Base-by-base conservation (phyloP, 1,140 invertebrate species). In the Bombyx mandarina region DNA sequence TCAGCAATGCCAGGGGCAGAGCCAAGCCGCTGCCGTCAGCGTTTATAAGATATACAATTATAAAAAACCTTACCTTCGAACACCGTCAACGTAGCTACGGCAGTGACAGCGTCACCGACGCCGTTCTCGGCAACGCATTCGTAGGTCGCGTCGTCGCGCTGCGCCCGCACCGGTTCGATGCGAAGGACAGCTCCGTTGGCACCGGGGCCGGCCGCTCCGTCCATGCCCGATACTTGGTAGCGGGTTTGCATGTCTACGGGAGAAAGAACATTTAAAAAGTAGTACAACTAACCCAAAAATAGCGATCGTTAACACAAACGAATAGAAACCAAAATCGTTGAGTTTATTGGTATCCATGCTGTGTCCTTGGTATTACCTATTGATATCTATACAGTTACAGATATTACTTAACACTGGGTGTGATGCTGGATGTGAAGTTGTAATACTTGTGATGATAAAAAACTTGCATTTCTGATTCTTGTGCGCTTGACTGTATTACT, bases 51-150 rank as follows among this genome's bases (percentile, higher is more conserved):
- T 47, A 47, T 47, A 3, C 1, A 9, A 55, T 44, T 42, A 44
- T 52, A 43, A 50, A 58, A 50, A 8, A 48, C 90, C 93, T 91
- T 89, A 97, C 96, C 91, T 91, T 96, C 93, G 88, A 97, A 94
- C 59, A 98, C 96, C 54, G 91, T 93, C 61, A 99, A 91, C 46
- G 92, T 93, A 35, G 97, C 97, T 65, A 94, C 92, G 46, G 97
- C 95, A 62, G 91, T 93, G 57, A 98, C 97, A 9, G 96, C 95
- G 88, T 98, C 97, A 2, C 97, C 97, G 8, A 97, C 95, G 26
- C 97, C 95, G 88, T 99, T 99, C 86, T 99, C 97, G 0, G 97
- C 98, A 53, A 98, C 92, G 84, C 98, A 99, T 82, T 99, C 97
- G 88, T 98, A 99, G 1, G 91, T 93, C 43, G 95, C 94, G 79